Base-by-base conservation (phyloP, 1,140 invertebrate species). In the Chironomus striatipennis region DNA sequence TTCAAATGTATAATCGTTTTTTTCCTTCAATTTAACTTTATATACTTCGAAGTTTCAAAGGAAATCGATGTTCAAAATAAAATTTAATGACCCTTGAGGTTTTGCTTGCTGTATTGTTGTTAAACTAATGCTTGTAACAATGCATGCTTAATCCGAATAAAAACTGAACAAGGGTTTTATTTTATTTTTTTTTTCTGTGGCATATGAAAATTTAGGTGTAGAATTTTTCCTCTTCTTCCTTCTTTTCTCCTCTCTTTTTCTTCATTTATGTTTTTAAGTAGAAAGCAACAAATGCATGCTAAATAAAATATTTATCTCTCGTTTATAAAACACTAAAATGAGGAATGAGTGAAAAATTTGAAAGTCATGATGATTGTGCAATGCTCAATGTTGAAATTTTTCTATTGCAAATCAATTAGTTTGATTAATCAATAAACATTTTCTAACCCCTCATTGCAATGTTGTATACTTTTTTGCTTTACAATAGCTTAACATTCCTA, bases 401-500 rank as follows among this genome's bases (percentile, higher is more conserved):
- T 18, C 65, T 70, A 70, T 70, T 70, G 65, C 65, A 70, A 70
- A 70, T 70, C 65, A 70, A 70, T 70, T 70, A 70, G 65, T 70
- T 70, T 70, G 65, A 70, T 70, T 70, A 70, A 70, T 70, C 65
- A 70, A 70, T 70, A 70, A 70, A 70, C 65, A 57, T 57, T 57
- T 57, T 57, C 47, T n/a, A 15, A n/a, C 47, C 47, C 47, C 47
- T 57, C 12, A 34, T 34, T 34, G 24, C 24, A 34, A 5, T n/a
- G n/a, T n/a, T n/a, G n/a, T n/a, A n/a, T n/a, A n/a, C n/a, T n/a
- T 34, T 34, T 34, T 34, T 34, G 24, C 24, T 34, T n/a, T 34
- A 34, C 24, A 34, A 34, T 34, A 34, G 24, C 24, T 34, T 34
- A 34, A 34, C 24, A 34, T 34, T 34, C 24, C 24, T 34, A 34